These are phyloP conservation scores for Nymphalis urticae DNA, from an alignment of 2,888 invertebrate genomes.

Conservation along the genomic window DNA sequence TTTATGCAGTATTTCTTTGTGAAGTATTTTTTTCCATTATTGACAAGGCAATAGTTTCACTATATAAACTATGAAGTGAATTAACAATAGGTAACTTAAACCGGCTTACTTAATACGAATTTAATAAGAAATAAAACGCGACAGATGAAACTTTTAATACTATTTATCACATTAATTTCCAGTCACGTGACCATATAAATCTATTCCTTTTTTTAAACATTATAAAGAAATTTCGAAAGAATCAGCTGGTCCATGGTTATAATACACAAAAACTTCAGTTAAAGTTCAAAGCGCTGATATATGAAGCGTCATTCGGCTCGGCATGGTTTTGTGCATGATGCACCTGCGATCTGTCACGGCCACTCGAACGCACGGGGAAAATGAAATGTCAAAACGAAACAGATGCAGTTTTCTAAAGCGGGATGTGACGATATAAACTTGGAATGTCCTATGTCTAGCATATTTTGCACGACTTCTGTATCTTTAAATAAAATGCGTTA, in stretches of 20 bases:
- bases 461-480: neutral
- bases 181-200: too few relatives aligned
- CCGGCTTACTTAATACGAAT: too few relatives aligned
- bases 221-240: neutral
- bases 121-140: too few relatives aligned
- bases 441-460: neutral
- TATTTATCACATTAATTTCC: too few relatives aligned
- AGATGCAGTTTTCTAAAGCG: neutral
- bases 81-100: too few relatives aligned
- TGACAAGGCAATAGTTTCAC: too few relatives aligned
- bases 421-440: neutral
- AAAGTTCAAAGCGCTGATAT: constrained; percentile 21
- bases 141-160: too few relatives aligned
- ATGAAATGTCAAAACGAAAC: constrained; percentile 22
- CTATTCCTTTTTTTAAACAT: too few relatives aligned
- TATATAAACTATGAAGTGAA: too few relatives aligned
- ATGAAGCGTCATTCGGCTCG: constrained; percentile 16
- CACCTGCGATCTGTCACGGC: constrained; percentile 21
- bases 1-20: too few relatives aligned
- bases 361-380: constrained; percentile 4
- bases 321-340: constrained; percentile 6
- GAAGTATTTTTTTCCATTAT: too few relatives aligned
- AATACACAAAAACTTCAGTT: neutral
- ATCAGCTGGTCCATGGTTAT: neutral
- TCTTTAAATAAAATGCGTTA: too few relatives aligned